Base-by-base conservation (phyloP, 2,113 vertebrate genomes). In the Ageneiosus marmoratus region DNA sequence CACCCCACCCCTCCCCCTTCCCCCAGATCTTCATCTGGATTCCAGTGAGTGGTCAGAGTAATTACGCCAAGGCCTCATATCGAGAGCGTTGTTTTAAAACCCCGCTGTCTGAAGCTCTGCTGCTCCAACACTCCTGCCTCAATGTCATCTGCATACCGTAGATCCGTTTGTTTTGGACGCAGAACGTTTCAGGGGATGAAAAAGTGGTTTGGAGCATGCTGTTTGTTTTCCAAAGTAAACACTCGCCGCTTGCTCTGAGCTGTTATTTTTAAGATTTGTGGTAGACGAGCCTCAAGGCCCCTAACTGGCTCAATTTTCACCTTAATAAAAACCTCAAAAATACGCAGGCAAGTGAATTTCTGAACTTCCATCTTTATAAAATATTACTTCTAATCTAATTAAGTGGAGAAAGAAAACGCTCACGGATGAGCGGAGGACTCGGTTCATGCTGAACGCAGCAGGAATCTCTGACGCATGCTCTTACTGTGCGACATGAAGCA, bases 151-250 rank as follows among this genome's bases (percentile, higher is more conserved):
- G 70, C 74, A 46, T 77, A 41, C 58, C 37, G 79, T 5, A 51
- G 80, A 79, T 86, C 80, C 74, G 77, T 82, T 86, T 90, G 65
- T 77, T 72, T 87, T 89, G 87, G 86, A 89, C 56, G 46, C 63
- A 62, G 74, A 77, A 80, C 53, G 80, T 88, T 88, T 73, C 83
- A 81, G 75, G 83, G 84, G 86, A 90, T 89, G 86, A 92, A 89
- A 86, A 79, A 60, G 86, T 37, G 86, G 85, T 86, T 60, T 16
- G 82, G 77, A 83, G 76, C 63, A n/a, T 81, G 83, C 79, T 91
- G 88, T 90, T 93, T 93, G 89, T 92, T 92, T 89, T 91, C 91
- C 92, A 92, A 92, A 88, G 84, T 88, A 92, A 91, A 92, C 86
- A 87, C 86, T 88, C 80, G 7, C 55, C 27, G 83, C 88, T 90